phyloP scores from a whole-genome alignment of 2,797 vertebrate species.

The Margarornis squamiger region DNA sequence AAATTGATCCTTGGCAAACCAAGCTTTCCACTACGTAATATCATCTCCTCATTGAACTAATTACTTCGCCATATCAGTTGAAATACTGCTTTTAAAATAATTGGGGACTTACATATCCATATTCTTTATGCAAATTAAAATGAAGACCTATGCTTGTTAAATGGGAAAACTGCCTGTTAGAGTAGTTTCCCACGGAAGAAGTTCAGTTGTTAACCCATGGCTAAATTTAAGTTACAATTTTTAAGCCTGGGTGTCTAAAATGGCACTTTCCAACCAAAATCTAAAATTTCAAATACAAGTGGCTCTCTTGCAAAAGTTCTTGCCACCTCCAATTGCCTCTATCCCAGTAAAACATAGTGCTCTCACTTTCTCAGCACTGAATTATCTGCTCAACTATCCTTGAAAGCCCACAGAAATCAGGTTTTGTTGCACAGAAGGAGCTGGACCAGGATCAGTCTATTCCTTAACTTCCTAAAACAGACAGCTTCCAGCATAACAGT shows the following conservation, averaged over 20 bases:
- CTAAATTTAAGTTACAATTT: neutral
- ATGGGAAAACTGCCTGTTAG: neutral
- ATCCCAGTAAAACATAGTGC: neutral
- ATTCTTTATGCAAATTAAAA: constrained; percentile 74
- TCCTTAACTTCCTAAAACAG: neutral
- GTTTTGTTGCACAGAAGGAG: neutral
- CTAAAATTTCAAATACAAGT: neutral
- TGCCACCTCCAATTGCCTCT: neutral
- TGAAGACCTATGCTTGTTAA: constrained; percentile 39
- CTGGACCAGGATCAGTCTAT: neutral
- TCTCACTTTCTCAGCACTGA: neutral
- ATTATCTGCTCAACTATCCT: neutral
- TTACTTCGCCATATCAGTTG: constrained; percentile 54
- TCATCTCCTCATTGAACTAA: constrained; percentile 59
- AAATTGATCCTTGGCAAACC: constrained; percentile 72
- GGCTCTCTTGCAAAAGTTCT: neutral
- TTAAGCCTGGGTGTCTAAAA: neutral
- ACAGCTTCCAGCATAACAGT: neutral
- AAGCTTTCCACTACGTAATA: constrained; percentile 50
- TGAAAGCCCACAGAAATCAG: neutral
- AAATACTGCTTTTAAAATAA: constrained; percentile 74
- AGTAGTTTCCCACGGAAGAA: neutral
- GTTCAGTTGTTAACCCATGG: neutral
- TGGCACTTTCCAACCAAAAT: neutral
- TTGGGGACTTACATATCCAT: constrained; percentile 62